phyloP scores from a whole-genome alignment of 64 coral and sea anemone genomes.

The Porites lutea region DNA sequence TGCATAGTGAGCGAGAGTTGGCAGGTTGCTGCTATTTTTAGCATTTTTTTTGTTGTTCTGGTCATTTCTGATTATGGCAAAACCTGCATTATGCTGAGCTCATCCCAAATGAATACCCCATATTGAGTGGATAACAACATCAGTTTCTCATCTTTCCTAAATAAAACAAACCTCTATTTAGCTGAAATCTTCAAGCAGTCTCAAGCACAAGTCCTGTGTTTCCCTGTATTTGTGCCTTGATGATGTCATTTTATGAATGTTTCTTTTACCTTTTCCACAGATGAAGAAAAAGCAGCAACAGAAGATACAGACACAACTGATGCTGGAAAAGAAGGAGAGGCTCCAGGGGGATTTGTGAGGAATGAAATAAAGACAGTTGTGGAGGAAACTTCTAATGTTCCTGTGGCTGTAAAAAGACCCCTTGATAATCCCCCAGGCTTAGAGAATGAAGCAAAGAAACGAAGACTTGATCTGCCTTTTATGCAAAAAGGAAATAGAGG shows the following conservation, averaged over 20 bases:
- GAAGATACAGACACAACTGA: slow-evolving; percentile 68
- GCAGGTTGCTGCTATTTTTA: slow-evolving; percentile 7
- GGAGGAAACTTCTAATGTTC: slow-evolving; percentile 78
- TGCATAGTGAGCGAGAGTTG: background rate
- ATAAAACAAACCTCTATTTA: too few relatives aligned
- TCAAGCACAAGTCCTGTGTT: too few relatives aligned
- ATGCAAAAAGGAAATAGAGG: slow-evolving; percentile 76
- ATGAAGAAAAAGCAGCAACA: slow-evolving; percentile 83
- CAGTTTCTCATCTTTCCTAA: too few relatives aligned
- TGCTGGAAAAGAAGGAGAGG: slow-evolving; percentile 11
- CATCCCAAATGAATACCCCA: too few relatives aligned
- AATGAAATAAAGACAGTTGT: slow-evolving; percentile 85
- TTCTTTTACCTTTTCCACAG: slow-evolving; percentile 16
- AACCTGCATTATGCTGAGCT: too few relatives aligned
- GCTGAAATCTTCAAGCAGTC: too few relatives aligned
- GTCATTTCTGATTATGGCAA: background rate
- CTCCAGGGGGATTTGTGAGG: slow-evolving; percentile 39
- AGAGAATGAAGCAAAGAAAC: slow-evolving; percentile 81
- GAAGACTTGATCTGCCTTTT: slow-evolving; percentile 77
- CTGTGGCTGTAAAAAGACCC: slow-evolving; percentile 74
- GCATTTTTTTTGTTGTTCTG: background rate
- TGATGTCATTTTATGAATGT: too few relatives aligned
- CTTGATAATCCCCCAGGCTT: slow-evolving; percentile 42
- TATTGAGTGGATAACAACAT: too few relatives aligned
- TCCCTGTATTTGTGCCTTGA: too few relatives aligned